Base-by-base conservation (phyloP, 2,888 invertebrate species). In the Epicampocera succincta region DNA sequence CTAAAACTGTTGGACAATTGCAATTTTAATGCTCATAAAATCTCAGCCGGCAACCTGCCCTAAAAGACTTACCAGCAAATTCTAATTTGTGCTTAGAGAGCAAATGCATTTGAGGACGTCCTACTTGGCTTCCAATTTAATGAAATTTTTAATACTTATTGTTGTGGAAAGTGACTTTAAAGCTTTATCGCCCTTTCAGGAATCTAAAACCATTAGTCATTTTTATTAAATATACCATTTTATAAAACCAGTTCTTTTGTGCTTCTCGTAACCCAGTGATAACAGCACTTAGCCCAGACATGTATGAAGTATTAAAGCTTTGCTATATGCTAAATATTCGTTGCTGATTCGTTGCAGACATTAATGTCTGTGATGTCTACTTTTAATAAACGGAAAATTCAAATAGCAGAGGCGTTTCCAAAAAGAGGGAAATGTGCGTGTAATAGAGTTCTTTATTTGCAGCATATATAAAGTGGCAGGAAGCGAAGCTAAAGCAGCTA, bases 231-330 rank as follows among this genome's bases (percentile, higher is more conserved):
- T 66, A 69, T 1, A 40, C 15, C 50, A 46, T 76, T 60, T 61
- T 54, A 21, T 52, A 60, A 46, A 75, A 15, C 5, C 19, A 60
- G 38, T 56, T 56, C 46, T 54, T 48, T 46, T 13, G 29, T 4
- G 3, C 25, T 46, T 48, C n/a, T 65, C 38, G 50, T 63, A 74
- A 38, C n/a, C 44, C 71, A 61, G 46, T 61, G 73, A 56, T 65
- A 78, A 72, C 61, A 66, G 54, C 75, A 80, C 54, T 80, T 72
- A 80, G 76, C 66, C 71, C 75, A 76, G 75, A 66, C 72, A 29
- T 65, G 54, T 15, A 25, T 13, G 15, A 21, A 40, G 38, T 50
- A 75, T 71, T 58, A 54, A 71, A 46, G 29, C 38, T 60, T 40
- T 56, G 40, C 46, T 44, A n/a, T 2, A 46, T 50, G 56, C 19